Percentiles rank a stretch among this genome's conserved stretches.
Evolutionary conservation across 2,113 vertebrate genomes (phyloP).

Genomic region (Chitala chitala): DNA sequence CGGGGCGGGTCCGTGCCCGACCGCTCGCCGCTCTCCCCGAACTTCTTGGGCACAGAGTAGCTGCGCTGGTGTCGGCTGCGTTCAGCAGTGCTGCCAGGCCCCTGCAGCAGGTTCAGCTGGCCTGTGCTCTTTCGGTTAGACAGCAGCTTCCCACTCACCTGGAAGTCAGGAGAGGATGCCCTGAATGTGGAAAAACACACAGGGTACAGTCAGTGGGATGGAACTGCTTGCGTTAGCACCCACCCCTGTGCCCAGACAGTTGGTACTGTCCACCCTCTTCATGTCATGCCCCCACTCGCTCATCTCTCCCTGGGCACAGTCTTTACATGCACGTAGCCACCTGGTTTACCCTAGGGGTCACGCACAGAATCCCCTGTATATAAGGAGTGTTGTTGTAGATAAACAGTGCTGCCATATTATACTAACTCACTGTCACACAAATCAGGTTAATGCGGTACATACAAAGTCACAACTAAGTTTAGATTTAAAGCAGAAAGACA

Average conservation of each 20-base stretch:
- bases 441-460: too few relatives aligned
- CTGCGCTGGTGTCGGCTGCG: conserved; percentile 88
- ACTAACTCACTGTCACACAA: too few relatives aligned
- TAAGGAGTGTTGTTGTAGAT: too few relatives aligned
- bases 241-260: background rate
- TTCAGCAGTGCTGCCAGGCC: conserved; percentile 73
- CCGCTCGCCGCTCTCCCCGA: conserved; percentile 80
- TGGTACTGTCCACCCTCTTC: too few relatives aligned
- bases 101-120: conserved; percentile 80
- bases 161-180: conserved; percentile 89
- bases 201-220: conserved; percentile 13
- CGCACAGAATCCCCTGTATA: too few relatives aligned
- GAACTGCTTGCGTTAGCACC: background rate
- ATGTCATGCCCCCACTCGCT: too few relatives aligned
- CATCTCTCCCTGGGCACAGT: too few relatives aligned
- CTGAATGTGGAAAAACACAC: conserved; percentile 44
- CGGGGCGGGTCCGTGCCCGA: conserved; percentile 78
- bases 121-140: conserved; percentile 91
- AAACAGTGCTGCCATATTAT: too few relatives aligned
- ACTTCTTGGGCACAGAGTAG: conserved; percentile 96
- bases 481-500: too few relatives aligned
- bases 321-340: too few relatives aligned
- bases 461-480: too few relatives aligned
- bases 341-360: too few relatives aligned
- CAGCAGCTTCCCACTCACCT: conserved; percentile 79